Conservation (phyloP, 37 sponge, comb jelly and placozoan genomes). For the Ephydatia muelleri region DNA sequence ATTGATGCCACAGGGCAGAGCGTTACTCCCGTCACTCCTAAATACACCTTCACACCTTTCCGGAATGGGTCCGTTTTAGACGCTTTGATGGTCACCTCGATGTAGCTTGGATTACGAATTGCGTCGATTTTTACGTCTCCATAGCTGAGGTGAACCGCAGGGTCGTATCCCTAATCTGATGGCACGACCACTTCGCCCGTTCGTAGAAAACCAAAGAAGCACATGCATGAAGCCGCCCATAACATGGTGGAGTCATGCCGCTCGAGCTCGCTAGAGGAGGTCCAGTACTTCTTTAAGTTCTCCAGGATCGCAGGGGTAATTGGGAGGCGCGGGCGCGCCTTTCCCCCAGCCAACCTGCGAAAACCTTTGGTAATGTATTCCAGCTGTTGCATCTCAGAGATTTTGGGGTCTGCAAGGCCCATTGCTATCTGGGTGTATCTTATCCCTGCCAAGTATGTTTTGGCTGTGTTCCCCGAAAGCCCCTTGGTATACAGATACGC, state of each 20-base stretch:
- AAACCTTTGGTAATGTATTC: conserved; percentile 24
- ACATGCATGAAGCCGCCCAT: conserved; percentile 45
- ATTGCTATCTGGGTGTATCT: conserved; percentile 29
- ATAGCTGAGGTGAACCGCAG: background rate
- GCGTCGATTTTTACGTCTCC: conserved; percentile 19
- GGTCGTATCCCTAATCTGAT: conserved; percentile 6
- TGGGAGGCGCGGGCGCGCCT: conserved; percentile 21
- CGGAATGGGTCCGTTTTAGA: conserved; percentile 52
- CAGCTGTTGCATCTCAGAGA: conserved; percentile 27
- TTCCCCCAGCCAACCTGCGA: background rate
- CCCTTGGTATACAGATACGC: background rate
- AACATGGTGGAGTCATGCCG: conserved; percentile 21
- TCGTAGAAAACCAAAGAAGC: conserved; percentile 24
- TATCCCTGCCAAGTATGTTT: conserved; percentile 47
- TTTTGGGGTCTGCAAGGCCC: conserved; percentile 13
- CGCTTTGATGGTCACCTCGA: conserved; percentile 22
- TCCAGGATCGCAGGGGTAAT: conserved; percentile 25
- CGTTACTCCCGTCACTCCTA: conserved; percentile 12
- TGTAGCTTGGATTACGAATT: background rate
- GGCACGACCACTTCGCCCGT: conserved; percentile 27
- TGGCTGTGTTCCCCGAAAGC: conserved; percentile 6
- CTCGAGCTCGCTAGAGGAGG: background rate
- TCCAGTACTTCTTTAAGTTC: conserved; percentile 17
- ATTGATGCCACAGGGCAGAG: conserved; percentile 24
- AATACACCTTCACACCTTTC: conserved; percentile 11